Percentiles rank a stretch among this genome's conserved stretches.
Evolutionary conservation across 1,140 invertebrate species (phyloP).

Genomic region (Atopsyche davidsoni): DNA sequence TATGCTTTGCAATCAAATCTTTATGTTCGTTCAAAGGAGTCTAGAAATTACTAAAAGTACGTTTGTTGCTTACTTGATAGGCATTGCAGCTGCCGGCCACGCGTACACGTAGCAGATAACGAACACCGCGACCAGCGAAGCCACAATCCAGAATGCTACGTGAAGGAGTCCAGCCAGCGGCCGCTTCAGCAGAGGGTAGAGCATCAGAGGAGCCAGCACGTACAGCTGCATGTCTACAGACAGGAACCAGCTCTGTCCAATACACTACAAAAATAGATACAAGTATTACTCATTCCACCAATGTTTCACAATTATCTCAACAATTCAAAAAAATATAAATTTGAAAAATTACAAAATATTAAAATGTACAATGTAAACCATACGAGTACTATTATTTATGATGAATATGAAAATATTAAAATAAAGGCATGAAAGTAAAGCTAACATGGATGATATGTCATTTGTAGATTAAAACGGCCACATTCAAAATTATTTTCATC

Average conservation of each 20-base stretch:
- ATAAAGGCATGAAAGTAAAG: no score
- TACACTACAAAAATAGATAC: conserved; percentile 45
- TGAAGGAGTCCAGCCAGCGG: conserved; percentile 4
- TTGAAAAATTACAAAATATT: background rate
- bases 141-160: conserved; percentile 10
- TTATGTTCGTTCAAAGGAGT: no score
- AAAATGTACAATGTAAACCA: background rate
- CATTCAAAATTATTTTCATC: no score
- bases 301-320: background rate
- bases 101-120: conserved; percentile 14
- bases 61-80: conserved; percentile 11
- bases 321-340: background rate
- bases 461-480: no score
- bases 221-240: conserved; percentile 46
- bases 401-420: no score
- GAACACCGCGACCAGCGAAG: conserved; percentile 12
- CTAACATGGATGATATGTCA: no score
- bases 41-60: no score
- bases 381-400: no score
- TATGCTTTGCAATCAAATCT: no score
- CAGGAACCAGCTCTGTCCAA: conserved; percentile 49
- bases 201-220: conserved; percentile 36
- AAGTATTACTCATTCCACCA: no score
- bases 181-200: conserved; percentile 32
- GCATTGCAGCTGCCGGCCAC: conserved; percentile 12